Conservation (phyloP, 2,797 vertebrate species). For the Platyrinchus mystaceus region DNA sequence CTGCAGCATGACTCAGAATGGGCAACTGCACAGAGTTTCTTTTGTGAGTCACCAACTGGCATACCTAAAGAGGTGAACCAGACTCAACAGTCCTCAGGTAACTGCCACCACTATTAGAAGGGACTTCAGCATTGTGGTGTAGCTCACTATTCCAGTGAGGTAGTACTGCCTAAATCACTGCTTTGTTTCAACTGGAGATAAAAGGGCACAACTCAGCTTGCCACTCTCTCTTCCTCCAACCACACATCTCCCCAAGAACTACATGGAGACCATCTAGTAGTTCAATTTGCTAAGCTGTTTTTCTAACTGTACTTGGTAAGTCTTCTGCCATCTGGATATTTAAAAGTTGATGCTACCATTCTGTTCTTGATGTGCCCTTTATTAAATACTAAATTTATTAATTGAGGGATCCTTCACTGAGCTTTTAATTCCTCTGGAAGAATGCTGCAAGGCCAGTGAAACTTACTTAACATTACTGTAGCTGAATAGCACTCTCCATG, state of each 20-base stretch:
- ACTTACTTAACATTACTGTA: background rate
- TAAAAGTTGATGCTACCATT: background rate
- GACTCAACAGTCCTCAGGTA: background rate
- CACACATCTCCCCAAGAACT: background rate
- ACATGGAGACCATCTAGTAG: background rate
- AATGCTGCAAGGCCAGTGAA: background rate
- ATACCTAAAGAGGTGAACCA: background rate
- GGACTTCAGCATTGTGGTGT: background rate
- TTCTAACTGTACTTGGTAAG: background rate
- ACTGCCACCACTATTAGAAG: background rate
- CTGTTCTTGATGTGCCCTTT: background rate
- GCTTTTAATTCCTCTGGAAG: background rate
- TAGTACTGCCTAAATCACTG: background rate
- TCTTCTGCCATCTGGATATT: background rate
- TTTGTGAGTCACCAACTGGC: background rate
- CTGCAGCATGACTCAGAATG: background rate
- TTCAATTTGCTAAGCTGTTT: background rate
- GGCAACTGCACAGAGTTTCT: background rate
- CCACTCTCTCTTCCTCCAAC: background rate
- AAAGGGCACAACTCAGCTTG: background rate
- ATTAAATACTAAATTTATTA: background rate
- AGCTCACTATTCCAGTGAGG: background rate
- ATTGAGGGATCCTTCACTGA: background rate
- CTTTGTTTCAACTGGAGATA: background rate
- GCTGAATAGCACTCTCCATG: background rate